Evolutionary conservation across 1,140 invertebrate species (phyloP).

Genomic region (Megathymus violae): DNA sequence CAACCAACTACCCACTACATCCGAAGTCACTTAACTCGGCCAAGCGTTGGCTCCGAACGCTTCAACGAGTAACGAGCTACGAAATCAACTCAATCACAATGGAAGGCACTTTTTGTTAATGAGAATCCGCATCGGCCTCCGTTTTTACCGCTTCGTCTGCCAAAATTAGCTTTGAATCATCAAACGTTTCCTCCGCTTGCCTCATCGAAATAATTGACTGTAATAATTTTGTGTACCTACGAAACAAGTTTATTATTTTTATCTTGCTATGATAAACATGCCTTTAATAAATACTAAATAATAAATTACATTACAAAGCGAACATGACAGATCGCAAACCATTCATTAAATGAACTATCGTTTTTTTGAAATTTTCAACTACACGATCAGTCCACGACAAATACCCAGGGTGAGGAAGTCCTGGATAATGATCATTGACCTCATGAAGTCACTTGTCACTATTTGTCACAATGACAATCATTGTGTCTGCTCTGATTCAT

Average conservation of each 20-base stretch:
- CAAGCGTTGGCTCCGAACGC: no score
- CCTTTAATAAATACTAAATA: no score
- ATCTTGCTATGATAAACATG: background rate
- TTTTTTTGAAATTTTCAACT: no score
- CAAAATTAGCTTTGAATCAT: conserved; percentile 18
- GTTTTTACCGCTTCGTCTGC: conserved; percentile 7
- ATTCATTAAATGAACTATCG: no score
- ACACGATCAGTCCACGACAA: no score
- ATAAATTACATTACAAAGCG: no score
- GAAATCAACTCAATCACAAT: no score
- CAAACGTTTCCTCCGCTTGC: conserved; percentile 9
- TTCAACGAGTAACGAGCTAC: no score
- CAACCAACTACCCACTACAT: no score
- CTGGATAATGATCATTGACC: background rate
- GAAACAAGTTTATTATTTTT: background rate
- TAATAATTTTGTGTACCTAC: background rate
- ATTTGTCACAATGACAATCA: conserved; percentile 30
- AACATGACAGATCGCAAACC: no score
- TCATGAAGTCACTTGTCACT: background rate
- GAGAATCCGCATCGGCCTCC: background rate
- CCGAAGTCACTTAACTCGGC: no score
- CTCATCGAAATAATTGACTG: conserved; percentile 16
- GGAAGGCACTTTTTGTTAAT: no score
- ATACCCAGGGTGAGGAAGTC: background rate
- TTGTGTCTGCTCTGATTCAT: conserved; percentile 25